Conservation (phyloP, 35 echinoderm and acorn worm genomes). For the Antedon bifida region DNA sequence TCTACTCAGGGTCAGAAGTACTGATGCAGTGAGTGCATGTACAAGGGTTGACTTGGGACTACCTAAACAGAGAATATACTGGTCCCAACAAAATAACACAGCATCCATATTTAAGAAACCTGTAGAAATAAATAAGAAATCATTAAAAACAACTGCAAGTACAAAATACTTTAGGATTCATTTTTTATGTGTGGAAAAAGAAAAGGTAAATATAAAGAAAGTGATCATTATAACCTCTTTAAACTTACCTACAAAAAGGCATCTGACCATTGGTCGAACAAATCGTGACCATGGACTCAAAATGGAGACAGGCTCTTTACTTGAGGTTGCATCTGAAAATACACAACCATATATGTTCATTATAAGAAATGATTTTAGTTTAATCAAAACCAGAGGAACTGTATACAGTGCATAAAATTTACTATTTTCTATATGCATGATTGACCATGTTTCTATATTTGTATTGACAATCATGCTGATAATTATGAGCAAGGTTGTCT, state of each 20-base stretch:
- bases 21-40: constrained; percentile 40
- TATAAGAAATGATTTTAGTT: no score
- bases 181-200: neutral
- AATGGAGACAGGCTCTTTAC: neutral
- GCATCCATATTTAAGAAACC: constrained; percentile 67
- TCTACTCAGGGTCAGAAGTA: constrained; percentile 29
- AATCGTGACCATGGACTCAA: constrained; percentile 6
- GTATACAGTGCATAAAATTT: no score
- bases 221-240: neutral
- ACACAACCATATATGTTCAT: neutral
- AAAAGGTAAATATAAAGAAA: neutral
- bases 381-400: no score
- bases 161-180: neutral
- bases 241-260: constrained; percentile 69
- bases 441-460: no score
- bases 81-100: constrained; percentile 76
- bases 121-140: constrained; percentile 16
- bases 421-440: no score
- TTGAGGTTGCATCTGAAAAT: neutral
- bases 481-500: no score
- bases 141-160: no score
- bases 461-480: no score
- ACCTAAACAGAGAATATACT: constrained; percentile 69
- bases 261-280: constrained; percentile 57
- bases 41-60: constrained; percentile 57